A percentile compares a stretch with the other conserved stretches of the same genome.
These are phyloP conservation scores for Sebastes vulpes DNA, from an alignment of 2,797 vertebrate species.

Conservation along the genomic window DNA sequence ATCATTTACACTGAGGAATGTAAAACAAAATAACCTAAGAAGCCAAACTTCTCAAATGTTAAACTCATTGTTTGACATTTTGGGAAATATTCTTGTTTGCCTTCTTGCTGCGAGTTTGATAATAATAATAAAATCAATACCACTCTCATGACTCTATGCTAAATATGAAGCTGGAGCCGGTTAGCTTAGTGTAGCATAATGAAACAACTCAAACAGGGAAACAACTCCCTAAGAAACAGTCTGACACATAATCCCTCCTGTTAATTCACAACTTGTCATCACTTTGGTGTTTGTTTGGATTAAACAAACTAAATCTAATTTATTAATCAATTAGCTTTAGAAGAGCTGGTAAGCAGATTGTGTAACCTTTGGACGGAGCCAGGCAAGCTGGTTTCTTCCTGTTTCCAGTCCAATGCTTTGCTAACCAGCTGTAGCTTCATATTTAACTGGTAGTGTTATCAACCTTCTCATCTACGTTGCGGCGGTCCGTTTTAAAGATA, in stretches of 20 bases:
- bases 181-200: background rate
- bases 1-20: background rate
- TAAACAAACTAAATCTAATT: background rate
- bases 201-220: background rate
- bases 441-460: background rate
- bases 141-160: background rate
- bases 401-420: background rate
- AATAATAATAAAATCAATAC: background rate
- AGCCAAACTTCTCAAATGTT: background rate
- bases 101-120: background rate
- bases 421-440: background rate
- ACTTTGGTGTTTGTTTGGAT: background rate
- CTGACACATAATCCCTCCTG: background rate
- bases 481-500: too few relatives aligned
- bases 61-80: background rate
- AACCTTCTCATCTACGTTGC: too few relatives aligned
- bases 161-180: background rate
- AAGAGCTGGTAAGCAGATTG: background rate
- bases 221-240: background rate
- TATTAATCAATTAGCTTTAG: background rate
- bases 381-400: background rate
- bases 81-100: background rate
- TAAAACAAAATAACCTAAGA: background rate
- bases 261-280: background rate
- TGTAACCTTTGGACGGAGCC: background rate